A percentile compares a stretch with the other conserved stretches of the same genome.
phyloP scores from a whole-genome alignment of 1,140 invertebrate genomes.

The Phthorimaea operculella region DNA sequence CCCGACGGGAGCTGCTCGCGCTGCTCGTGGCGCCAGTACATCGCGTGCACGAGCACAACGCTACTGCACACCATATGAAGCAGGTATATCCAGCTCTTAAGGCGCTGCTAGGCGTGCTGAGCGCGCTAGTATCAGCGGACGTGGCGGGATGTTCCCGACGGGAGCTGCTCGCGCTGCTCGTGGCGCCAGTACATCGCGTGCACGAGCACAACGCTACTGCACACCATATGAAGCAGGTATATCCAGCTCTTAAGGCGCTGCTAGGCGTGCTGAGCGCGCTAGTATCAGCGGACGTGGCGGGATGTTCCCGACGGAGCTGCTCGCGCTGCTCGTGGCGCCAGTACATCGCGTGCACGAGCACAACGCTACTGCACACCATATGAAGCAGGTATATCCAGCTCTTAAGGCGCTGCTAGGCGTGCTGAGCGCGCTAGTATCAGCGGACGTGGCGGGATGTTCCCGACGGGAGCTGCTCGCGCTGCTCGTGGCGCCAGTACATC shows the following conservation, averaged over 20 bases:
- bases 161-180: slow-evolving; percentile 80
- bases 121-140: slow-evolving; percentile 85
- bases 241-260: slow-evolving; percentile 83
- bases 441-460: slow-evolving; percentile 81
- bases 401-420: slow-evolving; percentile 91
- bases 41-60: slow-evolving; percentile 46
- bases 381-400: too few relatives aligned
- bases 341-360: too few relatives aligned
- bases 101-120: slow-evolving; percentile 92
- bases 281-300: slow-evolving; percentile 82
- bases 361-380: too few relatives aligned
- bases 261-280: slow-evolving; percentile 92
- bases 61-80: slow-evolving; percentile 60
- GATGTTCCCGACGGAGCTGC: too few relatives aligned
- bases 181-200: slow-evolving; percentile 69
- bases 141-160: slow-evolving; percentile 83
- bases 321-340: too few relatives aligned
- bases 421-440: slow-evolving; percentile 88
- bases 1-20: slow-evolving; percentile 82
- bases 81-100: slow-evolving; percentile 74
- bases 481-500: slow-evolving; percentile 73
- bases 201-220: slow-evolving; percentile 52
- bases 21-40: slow-evolving; percentile 75
- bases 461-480: slow-evolving; percentile 83
- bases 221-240: slow-evolving; percentile 63